Evolutionary conservation across 2,797 vertebrate species (phyloP).

Genomic region (Chaetophractus vellerosus): DNA sequence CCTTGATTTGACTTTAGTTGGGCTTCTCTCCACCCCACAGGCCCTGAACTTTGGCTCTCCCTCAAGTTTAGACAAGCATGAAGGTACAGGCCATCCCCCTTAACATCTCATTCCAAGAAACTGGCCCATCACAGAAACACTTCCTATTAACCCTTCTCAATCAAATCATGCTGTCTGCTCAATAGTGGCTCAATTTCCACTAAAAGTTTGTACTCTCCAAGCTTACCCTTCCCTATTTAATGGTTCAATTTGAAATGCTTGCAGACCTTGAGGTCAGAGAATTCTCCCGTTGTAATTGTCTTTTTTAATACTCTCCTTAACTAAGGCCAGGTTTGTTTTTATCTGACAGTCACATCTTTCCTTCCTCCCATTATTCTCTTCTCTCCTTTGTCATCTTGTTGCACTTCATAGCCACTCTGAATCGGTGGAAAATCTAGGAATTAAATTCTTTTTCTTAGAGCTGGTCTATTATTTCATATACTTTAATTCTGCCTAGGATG

Average conservation of each 20-base stretch:
- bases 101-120: background rate
- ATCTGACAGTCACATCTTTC: background rate
- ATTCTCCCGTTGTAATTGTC: background rate
- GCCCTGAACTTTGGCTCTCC: background rate
- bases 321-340: background rate
- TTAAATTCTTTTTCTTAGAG: background rate
- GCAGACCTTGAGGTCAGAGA: background rate
- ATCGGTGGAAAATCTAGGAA: background rate
- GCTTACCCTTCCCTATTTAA: background rate
- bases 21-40: background rate
- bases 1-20: background rate
- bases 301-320: background rate
- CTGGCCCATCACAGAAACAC: background rate
- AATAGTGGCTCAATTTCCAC: background rate
- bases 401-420: background rate
- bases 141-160: background rate
- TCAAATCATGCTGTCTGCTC: background rate
- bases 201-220: background rate
- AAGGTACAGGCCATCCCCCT: accelerated
- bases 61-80: background rate
- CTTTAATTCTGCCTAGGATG: background rate
- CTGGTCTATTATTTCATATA: background rate
- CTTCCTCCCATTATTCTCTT: background rate
- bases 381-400: background rate
- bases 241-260: background rate